Conservation (phyloP, 2,113 vertebrate genomes). For the Chloropsis cyanopogon region DNA sequence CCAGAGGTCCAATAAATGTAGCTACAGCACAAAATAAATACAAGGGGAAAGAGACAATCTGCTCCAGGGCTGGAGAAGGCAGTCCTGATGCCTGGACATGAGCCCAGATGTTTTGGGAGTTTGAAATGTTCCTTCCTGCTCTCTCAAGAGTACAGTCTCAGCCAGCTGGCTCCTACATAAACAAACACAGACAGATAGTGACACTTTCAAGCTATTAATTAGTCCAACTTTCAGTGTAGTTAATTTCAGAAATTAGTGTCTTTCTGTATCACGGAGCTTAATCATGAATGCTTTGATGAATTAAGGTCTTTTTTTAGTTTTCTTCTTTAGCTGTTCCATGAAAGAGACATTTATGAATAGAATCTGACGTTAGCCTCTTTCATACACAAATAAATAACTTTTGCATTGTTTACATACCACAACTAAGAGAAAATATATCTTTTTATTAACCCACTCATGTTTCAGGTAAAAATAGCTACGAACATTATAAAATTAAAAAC, state of each 20-base stretch:
- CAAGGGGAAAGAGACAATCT: not conserved
- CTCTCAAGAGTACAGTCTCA: constrained; percentile 1
- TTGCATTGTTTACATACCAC: not conserved
- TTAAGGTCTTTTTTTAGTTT: not conserved
- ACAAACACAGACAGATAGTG: constrained; percentile 6
- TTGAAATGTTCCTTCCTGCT: constrained; percentile 13
- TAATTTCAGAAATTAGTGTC: constrained; percentile 36
- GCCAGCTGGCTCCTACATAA: not conserved
- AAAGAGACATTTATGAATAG: not conserved
- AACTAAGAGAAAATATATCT: not conserved
- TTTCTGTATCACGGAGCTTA: not conserved
- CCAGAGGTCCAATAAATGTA: not conserved
- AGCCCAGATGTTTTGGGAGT: constrained; percentile 34
- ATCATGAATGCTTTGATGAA: not conserved
- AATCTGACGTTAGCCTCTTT: not conserved
- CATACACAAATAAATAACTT: not conserved
- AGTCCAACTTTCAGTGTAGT: not conserved
- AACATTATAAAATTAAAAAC: not conserved
- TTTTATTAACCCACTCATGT: not conserved
- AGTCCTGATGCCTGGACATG: not conserved
- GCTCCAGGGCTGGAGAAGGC: not conserved
- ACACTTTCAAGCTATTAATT: constrained; percentile 28
- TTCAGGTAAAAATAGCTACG: not conserved
- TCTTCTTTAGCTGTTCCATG: not conserved
- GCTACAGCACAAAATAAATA: not conserved